These are phyloP conservation scores for Centropus unirufus DNA, from an alignment of 2,113 vertebrate genomes.

Conservation along the genomic window DNA sequence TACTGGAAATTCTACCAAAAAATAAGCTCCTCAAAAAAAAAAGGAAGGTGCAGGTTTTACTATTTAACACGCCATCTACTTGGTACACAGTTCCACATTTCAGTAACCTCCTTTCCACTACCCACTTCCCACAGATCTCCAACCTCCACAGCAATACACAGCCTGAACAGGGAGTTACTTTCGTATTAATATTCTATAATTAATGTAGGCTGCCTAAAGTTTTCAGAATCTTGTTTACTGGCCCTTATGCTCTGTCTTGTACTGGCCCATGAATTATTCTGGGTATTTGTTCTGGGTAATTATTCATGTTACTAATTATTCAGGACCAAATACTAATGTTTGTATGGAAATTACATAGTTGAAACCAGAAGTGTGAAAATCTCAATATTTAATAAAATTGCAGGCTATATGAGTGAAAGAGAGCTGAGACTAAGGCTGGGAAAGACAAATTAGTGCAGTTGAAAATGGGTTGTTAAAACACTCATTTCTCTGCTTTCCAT, in stretches of 20 bases:
- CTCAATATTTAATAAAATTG: background rate
- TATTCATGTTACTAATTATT: background rate
- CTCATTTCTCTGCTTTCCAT: background rate
- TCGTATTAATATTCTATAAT: background rate
- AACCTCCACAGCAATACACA: background rate
- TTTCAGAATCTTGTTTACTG: background rate
- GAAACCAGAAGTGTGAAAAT: background rate
- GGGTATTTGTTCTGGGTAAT: background rate
- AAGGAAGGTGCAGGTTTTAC: background rate
- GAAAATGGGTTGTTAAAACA: background rate
- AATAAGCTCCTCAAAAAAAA: background rate
- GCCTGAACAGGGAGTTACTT: background rate
- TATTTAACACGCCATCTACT: background rate
- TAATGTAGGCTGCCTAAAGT: background rate
- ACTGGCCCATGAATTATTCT: background rate
- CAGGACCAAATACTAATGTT: background rate
- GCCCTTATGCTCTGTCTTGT: background rate
- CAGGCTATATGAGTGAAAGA: background rate
- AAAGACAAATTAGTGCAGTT: slow-evolving; percentile 6
- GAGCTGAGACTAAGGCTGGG: background rate
- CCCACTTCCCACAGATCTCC: background rate
- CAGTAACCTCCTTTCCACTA: background rate
- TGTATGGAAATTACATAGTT: background rate
- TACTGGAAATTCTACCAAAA: background rate
- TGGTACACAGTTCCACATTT: background rate